These are phyloP conservation scores for Hormiphora californensis DNA, from an alignment of 37 sponge, comb jelly and placozoan species.

Conservation along the genomic window DNA sequence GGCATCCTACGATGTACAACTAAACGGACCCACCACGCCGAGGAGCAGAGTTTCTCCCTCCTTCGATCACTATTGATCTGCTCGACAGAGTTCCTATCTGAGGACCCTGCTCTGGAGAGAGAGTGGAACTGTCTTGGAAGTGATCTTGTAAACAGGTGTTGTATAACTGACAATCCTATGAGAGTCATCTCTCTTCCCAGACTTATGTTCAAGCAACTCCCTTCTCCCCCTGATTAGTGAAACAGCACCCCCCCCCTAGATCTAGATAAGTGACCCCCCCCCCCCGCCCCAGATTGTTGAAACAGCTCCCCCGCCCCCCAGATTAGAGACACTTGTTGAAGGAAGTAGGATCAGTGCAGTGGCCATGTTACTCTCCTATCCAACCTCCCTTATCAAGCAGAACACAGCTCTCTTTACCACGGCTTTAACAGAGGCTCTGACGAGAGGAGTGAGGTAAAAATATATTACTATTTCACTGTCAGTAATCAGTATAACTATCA, in stretches of 20 bases:
- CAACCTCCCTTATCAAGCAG: not conserved
- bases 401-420: not conserved
- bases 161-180: no score
- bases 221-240: not conserved
- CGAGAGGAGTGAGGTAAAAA: constrained; percentile 16
- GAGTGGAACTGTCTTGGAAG: no score
- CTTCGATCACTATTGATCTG: no score
- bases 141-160: no score
- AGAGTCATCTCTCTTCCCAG: no score
- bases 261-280: not conserved
- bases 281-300: not conserved
- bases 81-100: no score
- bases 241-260: not conserved
- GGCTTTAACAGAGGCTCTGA: constrained; percentile 32
- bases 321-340: constrained; percentile 44
- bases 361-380: constrained; percentile 20
- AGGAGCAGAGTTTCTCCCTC: no score
- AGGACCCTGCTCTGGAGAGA: no score
- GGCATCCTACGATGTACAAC: no score
- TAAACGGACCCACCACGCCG: no score
- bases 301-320: not conserved
- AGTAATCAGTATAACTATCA: no score
- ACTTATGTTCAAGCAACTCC: no score
- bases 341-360: not conserved
- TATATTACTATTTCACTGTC: not conserved